Percentiles rank a stretch among this genome's conserved stretches.
phyloP scores from a whole-genome alignment of 2,888 invertebrate species.

The Trimorus sp. region DNA sequence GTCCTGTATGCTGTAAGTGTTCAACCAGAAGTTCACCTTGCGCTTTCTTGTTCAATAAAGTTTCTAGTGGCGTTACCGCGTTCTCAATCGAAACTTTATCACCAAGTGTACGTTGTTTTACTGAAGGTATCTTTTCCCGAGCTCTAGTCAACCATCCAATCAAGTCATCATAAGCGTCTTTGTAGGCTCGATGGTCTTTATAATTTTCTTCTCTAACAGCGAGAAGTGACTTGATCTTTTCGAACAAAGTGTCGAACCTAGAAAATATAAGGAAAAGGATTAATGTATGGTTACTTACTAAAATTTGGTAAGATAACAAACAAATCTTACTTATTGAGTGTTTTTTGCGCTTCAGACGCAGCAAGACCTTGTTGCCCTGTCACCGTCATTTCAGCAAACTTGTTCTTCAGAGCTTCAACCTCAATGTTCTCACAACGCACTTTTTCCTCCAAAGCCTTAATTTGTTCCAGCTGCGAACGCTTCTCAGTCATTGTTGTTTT shows the following conservation, averaged over 20 bases:
- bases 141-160: conserved; percentile 94
- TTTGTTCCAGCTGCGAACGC: conserved; percentile 91
- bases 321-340: conserved; percentile 84
- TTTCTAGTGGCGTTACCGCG: conserved; percentile 93
- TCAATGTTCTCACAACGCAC: conserved; percentile 94
- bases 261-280: background rate
- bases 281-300: too few species aligned
- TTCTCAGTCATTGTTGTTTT: conserved; percentile 94
- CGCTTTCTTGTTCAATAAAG: conserved; percentile 92
- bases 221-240: conserved; percentile 87
- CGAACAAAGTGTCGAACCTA: conserved; percentile 90
- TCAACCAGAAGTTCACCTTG: conserved; percentile 94
- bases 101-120: conserved; percentile 91
- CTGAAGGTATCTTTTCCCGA: conserved; percentile 93
- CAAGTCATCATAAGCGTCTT: conserved; percentile 95
- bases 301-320: too few species aligned
- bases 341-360: conserved; percentile 92
- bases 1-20: conserved; percentile 92
- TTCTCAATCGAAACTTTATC: conserved; percentile 95
- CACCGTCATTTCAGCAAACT: conserved; percentile 92
- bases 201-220: conserved; percentile 92
- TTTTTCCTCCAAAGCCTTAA: conserved; percentile 93
- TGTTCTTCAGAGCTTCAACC: conserved; percentile 91
- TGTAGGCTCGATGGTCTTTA: conserved; percentile 93
- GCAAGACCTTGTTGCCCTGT: conserved; percentile 93